Conservation (phyloP, 2,888 invertebrate species). For the Cryptocheilus praepositus region DNA sequence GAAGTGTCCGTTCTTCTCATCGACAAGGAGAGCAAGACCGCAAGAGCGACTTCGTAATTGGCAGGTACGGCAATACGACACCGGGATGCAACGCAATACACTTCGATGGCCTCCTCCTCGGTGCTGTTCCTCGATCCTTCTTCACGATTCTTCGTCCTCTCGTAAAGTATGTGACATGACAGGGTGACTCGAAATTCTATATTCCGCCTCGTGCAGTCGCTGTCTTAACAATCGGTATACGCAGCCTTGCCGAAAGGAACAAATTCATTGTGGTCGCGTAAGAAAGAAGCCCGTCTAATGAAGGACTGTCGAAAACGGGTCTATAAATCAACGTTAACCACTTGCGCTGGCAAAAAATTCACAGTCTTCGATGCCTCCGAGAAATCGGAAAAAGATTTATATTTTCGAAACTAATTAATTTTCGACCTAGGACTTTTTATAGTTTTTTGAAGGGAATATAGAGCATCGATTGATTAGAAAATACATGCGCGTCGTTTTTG, state of each 20-base stretch:
- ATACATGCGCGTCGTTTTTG: too few species aligned
- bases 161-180: conserved; percentile 1
- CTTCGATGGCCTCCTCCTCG: conserved; percentile 13
- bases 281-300: conserved; percentile 22
- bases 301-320: conserved; percentile 36
- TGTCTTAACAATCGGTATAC: too few species aligned
- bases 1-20: conserved; percentile 51
- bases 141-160: conserved; percentile 21
- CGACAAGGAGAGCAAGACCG: conserved; percentile 51
- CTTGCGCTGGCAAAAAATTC: too few species aligned
- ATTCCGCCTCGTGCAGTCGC: conserved; percentile 5
- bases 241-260: too few species aligned
- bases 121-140: conserved; percentile 10
- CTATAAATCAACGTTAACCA: conserved; percentile 47
- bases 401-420: too few species aligned
- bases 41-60: conserved; percentile 64
- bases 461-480: too few species aligned
- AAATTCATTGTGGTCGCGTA: conserved; percentile 12
- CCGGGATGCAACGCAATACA: conserved; percentile 53
- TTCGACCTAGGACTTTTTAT: too few species aligned
- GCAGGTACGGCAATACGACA: conserved; percentile 64
- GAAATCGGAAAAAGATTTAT: too few species aligned
- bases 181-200: conserved; percentile 10
- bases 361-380: too few species aligned
- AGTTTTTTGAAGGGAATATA: too few species aligned